Evolutionary conservation across 1,140 invertebrate genomes (phyloP).

Genomic region (Aphidius gifuensis): DNA sequence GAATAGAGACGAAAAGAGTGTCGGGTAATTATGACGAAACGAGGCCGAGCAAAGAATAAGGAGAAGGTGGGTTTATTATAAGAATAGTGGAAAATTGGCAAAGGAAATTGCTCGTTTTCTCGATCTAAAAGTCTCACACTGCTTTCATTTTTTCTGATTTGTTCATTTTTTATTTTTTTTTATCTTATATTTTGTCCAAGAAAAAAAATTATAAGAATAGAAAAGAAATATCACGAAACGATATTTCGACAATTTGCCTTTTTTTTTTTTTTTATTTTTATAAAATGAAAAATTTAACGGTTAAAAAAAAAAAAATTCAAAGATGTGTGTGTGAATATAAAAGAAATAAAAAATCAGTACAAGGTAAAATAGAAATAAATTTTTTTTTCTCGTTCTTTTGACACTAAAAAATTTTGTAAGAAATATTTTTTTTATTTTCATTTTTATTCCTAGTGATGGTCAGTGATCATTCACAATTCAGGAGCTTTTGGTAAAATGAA

Average conservation of each 20-base stretch:
- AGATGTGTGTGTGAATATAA: too few relatives aligned
- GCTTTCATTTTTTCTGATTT: background rate
- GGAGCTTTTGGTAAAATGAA: too few relatives aligned
- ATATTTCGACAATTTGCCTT: constrained; percentile 16
- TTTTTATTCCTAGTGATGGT: too few relatives aligned
- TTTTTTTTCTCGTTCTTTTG: too few relatives aligned
- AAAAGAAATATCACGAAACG: constrained; percentile 4
- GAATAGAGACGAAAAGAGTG: background rate
- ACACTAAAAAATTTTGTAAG: too few relatives aligned
- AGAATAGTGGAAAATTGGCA: constrained; percentile 17
- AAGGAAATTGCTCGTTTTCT: constrained; percentile 19
- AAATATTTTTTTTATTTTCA: too few relatives aligned
- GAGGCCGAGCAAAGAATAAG: constrained; percentile 16
- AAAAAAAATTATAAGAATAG: background rate
- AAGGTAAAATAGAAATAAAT: too few relatives aligned
- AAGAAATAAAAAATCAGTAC: too few relatives aligned
- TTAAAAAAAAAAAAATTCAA: too few relatives aligned
- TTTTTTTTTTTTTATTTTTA: constrained; percentile 13
- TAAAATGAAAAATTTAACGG: background rate
- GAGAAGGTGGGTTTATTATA: constrained; percentile 10
- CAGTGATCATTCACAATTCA: too few relatives aligned
- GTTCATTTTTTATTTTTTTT: background rate
- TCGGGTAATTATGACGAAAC: constrained; percentile 15
- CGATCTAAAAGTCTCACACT: background rate
- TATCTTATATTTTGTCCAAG: background rate